Conservation (phyloP, 2,888 invertebrate species). For the Marasmarcha lunaedactyla region DNA sequence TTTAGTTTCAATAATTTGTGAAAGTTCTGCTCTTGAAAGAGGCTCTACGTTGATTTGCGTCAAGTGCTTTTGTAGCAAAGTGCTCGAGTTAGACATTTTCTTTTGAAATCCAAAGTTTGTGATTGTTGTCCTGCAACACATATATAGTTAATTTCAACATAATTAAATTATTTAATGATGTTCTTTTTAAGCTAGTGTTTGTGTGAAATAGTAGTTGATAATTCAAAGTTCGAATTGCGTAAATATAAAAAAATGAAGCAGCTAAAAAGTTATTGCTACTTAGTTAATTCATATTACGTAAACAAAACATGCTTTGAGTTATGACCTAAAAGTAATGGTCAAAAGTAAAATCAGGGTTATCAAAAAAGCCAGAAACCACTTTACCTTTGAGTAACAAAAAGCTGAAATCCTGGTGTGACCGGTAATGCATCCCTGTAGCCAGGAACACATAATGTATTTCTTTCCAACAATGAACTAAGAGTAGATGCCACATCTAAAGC, state of each 20-base stretch:
- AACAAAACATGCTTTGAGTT: too few relatives aligned
- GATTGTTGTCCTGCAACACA: slow-evolving; percentile 62
- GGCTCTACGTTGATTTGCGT: slow-evolving; percentile 86
- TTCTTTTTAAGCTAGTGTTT: too few relatives aligned
- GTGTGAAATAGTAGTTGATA: too few relatives aligned
- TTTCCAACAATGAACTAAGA: slow-evolving; percentile 86
- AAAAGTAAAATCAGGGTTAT: too few relatives aligned
- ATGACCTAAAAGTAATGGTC: too few relatives aligned
- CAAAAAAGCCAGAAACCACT: too few relatives aligned
- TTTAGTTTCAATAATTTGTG: slow-evolving; percentile 75
- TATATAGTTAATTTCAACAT: too few relatives aligned
- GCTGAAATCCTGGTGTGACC: slow-evolving; percentile 87
- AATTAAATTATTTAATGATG: slow-evolving; percentile 6
- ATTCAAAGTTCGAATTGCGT: too few relatives aligned
- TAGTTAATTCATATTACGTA: too few relatives aligned
- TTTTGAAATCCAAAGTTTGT: slow-evolving; percentile 73
- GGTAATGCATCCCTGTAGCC: slow-evolving; percentile 87
- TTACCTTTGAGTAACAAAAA: slow-evolving; percentile 91
- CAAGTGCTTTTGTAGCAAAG: slow-evolving; percentile 84
- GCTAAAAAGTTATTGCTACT: too few relatives aligned
- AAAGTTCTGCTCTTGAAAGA: slow-evolving; percentile 79
- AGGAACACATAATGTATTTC: slow-evolving; percentile 84
- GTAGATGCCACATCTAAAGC: slow-evolving; percentile 93
- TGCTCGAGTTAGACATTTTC: slow-evolving; percentile 73
- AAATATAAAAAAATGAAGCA: too few relatives aligned